Base-by-base conservation (phyloP, 1,140 invertebrate species). In the Drosophila melanica region DNA sequence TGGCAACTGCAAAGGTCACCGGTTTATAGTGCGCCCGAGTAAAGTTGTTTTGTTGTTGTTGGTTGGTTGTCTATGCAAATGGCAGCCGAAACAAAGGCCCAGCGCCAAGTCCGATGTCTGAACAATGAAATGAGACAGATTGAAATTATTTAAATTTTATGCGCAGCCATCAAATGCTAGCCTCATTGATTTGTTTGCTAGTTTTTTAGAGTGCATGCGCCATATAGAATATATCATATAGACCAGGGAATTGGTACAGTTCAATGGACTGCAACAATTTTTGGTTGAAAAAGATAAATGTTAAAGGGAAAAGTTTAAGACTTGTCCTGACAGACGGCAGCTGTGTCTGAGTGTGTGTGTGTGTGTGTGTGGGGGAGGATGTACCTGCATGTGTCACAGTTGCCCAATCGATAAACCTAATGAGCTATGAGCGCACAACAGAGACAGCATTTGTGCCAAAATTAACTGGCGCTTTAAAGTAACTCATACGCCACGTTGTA, bases 91-190 rank as follows among this genome's bases (percentile, higher is more conserved):
- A 45, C 67, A 73, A 72, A 63, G 60, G 69, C 60, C n/a, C 33
- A 47, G 54, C 16, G 18, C 23, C n/a, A 18, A 39, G 10, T 18
- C 9, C 47, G 44, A 47, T 11, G 9, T 10, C 16, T 23, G 12
- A 35, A 85, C 80, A 80, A 78, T 81, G 69, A 81, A 76, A 57
- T 72, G 74, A 67, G 70, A 74, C 76, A 71, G 23, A 35, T 63
- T 14, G 51, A 74, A 89, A 79, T 73, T 74, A 89, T 87, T 87
- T 82, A 82, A 87, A 87, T 87, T 89, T 87, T 58, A 87, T 87
- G 75, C 84, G 65, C 44, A 47, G 54, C 75, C 67, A 74, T 68
- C 70, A 74, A 58, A 63, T 64, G 70, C 58, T 59, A 57, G 59
- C 58, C 82, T 87, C 82, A 82, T 82, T 76, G 82, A 86, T 87